Evolutionary conservation across 2,113 vertebrate genomes (phyloP).

Genomic region (Chrysochloris asiatica): DNA sequence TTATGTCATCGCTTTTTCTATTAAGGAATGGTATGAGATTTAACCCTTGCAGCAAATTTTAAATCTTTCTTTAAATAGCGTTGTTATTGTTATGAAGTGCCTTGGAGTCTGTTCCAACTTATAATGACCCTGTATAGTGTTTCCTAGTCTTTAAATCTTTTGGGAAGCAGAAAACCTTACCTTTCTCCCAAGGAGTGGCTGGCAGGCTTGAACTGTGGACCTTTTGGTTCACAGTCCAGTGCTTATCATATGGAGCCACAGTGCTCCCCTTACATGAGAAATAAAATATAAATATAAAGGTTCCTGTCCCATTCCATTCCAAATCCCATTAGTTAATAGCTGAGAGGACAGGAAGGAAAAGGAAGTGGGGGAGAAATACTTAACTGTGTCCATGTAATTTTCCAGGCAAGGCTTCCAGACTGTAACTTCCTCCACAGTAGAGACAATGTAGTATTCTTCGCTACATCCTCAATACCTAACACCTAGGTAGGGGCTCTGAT

Average conservation of each 20-base stretch:
- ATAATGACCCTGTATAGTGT: too few species aligned
- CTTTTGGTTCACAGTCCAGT: too few species aligned
- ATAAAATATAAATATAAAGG: not conserved
- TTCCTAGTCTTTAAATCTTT: too few species aligned
- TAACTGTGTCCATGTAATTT: not conserved
- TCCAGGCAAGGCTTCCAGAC: not conserved
- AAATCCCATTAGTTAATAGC: not conserved
- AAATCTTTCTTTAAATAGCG: not conserved
- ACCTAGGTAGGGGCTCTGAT: too few species aligned
- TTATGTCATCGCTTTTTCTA: not conserved
- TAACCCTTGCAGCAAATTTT: not conserved
- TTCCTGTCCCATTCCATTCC: not conserved
- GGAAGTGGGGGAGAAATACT: not conserved
- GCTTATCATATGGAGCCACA: too few species aligned
- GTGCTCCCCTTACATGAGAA: not conserved
- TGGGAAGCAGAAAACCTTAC: too few species aligned
- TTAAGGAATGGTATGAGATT: conserved; percentile 20
- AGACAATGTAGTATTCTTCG: not conserved
- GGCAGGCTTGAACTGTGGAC: too few species aligned
- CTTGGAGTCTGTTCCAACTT: too few species aligned
- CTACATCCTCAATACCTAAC: rapidly evolving
- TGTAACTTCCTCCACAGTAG: not conserved
- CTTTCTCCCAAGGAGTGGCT: too few species aligned
- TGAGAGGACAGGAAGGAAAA: not conserved
- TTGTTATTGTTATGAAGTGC: too few species aligned